These are phyloP conservation scores for Hyles vespertilio DNA, from an alignment of 1,140 invertebrate genomes.

Conservation along the genomic window DNA sequence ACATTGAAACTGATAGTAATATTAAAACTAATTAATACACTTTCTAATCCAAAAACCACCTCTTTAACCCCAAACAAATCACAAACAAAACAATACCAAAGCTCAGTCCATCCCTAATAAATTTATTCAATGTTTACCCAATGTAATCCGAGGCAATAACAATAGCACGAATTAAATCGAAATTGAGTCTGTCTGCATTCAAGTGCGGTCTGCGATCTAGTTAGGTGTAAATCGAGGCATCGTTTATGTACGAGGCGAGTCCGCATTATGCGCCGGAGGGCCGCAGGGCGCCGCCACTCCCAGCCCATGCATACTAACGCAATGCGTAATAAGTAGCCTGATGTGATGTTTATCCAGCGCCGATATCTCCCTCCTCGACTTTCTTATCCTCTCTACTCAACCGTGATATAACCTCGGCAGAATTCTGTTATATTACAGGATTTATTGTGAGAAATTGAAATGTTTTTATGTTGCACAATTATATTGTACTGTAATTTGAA, in stretches of 20 bases:
- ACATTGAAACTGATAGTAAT: too few species aligned
- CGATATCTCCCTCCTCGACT: constrained; percentile 14
- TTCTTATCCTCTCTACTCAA: too few species aligned
- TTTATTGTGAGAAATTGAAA: too few species aligned
- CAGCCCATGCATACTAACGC: constrained; percentile 73
- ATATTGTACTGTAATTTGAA: too few species aligned
- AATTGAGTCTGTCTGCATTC: constrained; percentile 31
- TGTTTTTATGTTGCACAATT: too few species aligned
- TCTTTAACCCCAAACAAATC: too few species aligned
- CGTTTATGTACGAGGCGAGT: constrained; percentile 46
- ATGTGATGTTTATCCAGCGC: constrained; percentile 52
- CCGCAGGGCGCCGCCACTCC: constrained; percentile 42
- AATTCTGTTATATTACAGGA: neutral
- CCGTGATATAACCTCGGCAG: constrained; percentile 7
- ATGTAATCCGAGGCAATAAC: too few species aligned
- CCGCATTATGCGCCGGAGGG: constrained; percentile 41
- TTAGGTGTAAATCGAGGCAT: constrained; percentile 46
- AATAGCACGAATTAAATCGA: constrained; percentile 21
- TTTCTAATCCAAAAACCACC: too few species aligned
- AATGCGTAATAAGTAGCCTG: constrained; percentile 59
- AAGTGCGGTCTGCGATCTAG: constrained; percentile 24
- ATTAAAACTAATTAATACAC: too few species aligned
- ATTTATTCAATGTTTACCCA: too few species aligned
- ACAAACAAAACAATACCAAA: too few species aligned
- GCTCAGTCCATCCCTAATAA: too few species aligned